phyloP scores from a whole-genome alignment of 2,888 invertebrate species.

The Hypomecis punctinalis region DNA sequence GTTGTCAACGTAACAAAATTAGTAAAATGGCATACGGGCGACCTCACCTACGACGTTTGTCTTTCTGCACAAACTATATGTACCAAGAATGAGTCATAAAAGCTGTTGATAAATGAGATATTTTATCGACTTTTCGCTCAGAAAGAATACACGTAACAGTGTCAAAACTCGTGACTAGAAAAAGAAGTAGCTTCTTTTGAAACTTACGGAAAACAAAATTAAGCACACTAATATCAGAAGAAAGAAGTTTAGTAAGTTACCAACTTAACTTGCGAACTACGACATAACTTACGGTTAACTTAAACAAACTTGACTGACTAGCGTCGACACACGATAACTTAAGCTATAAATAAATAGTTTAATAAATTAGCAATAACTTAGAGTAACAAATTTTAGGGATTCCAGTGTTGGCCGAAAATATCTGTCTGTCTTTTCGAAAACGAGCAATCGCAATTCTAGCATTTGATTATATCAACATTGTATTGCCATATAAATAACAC shows the following conservation, averaged over 20 bases:
- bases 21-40: too few relatives aligned
- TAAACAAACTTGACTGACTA: constrained; percentile 78
- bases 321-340: constrained; percentile 62
- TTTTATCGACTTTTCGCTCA: constrained; percentile 47
- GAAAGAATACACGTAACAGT: constrained; percentile 57
- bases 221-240: constrained; percentile 60
- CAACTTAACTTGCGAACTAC: constrained; percentile 43
- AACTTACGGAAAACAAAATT: constrained; percentile 64
- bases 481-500: neutral
- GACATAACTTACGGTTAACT: constrained; percentile 67
- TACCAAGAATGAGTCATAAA: neutral
- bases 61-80: too few relatives aligned
- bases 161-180: constrained; percentile 74
- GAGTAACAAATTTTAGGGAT: constrained; percentile 28
- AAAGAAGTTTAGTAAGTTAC: constrained; percentile 52
- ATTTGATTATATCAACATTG: constrained; percentile 15
- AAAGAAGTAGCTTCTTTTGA: constrained; percentile 55
- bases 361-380: constrained; percentile 40
- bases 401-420: constrained; percentile 9
- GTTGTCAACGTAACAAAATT: too few relatives aligned
- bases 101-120: constrained; percentile 24
- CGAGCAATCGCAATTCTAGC: constrained; percentile 14
- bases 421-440: neutral
- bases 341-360: constrained; percentile 58
- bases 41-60: too few relatives aligned